These are phyloP conservation scores for Noctuana brunneofusca DNA, from an alignment of 2,888 invertebrate species.

Conservation along the genomic window DNA sequence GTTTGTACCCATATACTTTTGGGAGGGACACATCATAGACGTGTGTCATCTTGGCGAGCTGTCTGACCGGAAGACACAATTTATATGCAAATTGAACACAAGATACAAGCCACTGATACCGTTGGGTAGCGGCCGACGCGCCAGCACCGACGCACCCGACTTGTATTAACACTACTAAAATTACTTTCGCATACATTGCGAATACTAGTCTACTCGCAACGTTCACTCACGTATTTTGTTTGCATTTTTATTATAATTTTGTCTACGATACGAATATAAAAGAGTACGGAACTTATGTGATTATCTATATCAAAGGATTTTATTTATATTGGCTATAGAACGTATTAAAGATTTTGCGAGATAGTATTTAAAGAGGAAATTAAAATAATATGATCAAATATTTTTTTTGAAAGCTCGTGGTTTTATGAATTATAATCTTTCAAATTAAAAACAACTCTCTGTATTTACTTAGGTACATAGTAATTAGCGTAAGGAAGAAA, in stretches of 20 bases:
- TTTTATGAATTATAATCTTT: not conserved
- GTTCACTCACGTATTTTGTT: constrained; percentile 21
- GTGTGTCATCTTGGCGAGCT: constrained; percentile 74
- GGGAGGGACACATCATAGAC: constrained; percentile 58
- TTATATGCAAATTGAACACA: constrained; percentile 81
- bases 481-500: constrained; percentile 25
- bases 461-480: constrained; percentile 11
- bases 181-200: constrained; percentile 59
- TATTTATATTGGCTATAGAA: too few species aligned
- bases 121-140: constrained; percentile 42
- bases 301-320: too few species aligned
- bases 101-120: constrained; percentile 76
- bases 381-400: too few species aligned
- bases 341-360: too few species aligned
- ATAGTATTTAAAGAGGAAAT: too few species aligned
- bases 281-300: too few species aligned
- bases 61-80: constrained; percentile 81
- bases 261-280: not conserved
- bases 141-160: constrained; percentile 49
- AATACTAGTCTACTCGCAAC: constrained; percentile 45
- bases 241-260: constrained; percentile 23
- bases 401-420: not conserved
- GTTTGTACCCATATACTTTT: constrained; percentile 55
- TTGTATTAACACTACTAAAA: constrained; percentile 73
- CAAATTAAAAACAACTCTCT: not conserved